Evolutionary conservation across 2,888 invertebrate species (phyloP).

Genomic region (Andrena praecox): DNA sequence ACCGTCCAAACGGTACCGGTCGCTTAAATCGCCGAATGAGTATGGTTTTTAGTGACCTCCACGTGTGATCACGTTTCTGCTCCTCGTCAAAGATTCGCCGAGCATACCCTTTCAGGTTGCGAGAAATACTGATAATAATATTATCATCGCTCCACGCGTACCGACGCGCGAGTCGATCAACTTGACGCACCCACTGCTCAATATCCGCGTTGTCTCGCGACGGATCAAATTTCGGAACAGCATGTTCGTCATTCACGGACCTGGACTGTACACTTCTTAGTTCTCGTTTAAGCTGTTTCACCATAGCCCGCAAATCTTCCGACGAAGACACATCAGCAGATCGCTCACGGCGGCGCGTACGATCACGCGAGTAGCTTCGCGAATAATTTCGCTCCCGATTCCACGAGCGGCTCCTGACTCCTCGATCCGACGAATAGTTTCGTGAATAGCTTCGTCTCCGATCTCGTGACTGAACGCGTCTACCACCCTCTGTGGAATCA

Average conservation of each 20-base stretch:
- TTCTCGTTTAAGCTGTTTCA: background rate
- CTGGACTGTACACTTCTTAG: background rate
- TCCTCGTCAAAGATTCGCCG: constrained; percentile 3
- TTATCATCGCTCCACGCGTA: constrained; percentile 5
- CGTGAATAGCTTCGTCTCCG: background rate
- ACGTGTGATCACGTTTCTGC: background rate
- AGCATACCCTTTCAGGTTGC: constrained; percentile 1
- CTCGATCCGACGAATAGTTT: background rate
- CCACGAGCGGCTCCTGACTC: no score
- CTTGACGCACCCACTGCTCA: constrained; percentile 13
- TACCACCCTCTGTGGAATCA: background rate
- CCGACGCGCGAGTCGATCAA: background rate
- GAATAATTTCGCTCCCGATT: background rate
- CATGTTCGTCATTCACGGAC: background rate
- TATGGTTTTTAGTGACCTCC: background rate
- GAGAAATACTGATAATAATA: background rate
- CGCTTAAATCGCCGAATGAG: background rate
- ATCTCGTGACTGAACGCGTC: background rate
- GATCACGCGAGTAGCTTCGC: background rate
- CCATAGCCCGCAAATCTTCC: background rate
- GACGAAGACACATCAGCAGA: background rate
- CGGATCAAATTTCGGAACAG: constrained; percentile 9
- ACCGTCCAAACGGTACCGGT: background rate
- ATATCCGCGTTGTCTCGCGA: background rate
- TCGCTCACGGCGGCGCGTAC: background rate